A percentile compares a stretch with the other conserved stretches of the same genome.
Evolutionary conservation across 2,888 invertebrate species (phyloP).

Genomic region (Pollenia labialis): DNA sequence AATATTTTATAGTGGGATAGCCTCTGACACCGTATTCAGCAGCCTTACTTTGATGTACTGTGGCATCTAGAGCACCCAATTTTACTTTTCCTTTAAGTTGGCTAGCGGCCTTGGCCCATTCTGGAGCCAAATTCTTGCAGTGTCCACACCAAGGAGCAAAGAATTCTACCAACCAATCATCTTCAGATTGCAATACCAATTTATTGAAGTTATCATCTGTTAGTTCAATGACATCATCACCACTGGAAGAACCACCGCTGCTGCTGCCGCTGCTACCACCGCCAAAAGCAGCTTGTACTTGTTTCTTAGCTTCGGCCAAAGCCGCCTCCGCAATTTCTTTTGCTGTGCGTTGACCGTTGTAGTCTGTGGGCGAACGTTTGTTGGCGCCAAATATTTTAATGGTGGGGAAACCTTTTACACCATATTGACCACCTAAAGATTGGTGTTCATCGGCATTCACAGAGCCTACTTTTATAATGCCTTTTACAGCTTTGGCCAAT

Average conservation of each 20-base stretch:
- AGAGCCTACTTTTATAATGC: constrained; percentile 96
- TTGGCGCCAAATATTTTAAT: constrained; percentile 96
- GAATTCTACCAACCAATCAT: constrained; percentile 99
- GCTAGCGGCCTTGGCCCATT: constrained; percentile 97
- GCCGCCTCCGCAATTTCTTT: constrained; percentile 93
- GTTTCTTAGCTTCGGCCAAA: constrained; percentile 90
- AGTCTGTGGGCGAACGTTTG: constrained; percentile 93
- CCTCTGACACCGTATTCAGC: constrained; percentile 94
- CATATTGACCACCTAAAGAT: constrained; percentile 91
- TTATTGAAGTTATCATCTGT: constrained; percentile 98
- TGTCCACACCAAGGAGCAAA: constrained; percentile 99
- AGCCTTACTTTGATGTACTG: constrained; percentile 93
- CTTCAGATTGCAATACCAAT: constrained; percentile 95
- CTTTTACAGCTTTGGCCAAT: constrained; percentile 96
- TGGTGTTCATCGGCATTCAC: constrained; percentile 96
- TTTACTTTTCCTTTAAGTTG: constrained; percentile 98
- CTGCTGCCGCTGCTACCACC: constrained; percentile 84
- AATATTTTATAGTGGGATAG: constrained; percentile 98
- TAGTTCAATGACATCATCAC: constrained; percentile 91
- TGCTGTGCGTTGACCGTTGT: constrained; percentile 93
- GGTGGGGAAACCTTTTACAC: constrained; percentile 96
- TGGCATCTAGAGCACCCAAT: constrained; percentile 98
- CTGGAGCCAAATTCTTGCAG: constrained; percentile 97
- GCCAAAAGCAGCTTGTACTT: constrained; percentile 89
- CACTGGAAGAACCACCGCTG: constrained; percentile 69